phyloP scores from a whole-genome alignment of 2,888 invertebrate genomes.

The Ariolimax columbianus region DNA sequence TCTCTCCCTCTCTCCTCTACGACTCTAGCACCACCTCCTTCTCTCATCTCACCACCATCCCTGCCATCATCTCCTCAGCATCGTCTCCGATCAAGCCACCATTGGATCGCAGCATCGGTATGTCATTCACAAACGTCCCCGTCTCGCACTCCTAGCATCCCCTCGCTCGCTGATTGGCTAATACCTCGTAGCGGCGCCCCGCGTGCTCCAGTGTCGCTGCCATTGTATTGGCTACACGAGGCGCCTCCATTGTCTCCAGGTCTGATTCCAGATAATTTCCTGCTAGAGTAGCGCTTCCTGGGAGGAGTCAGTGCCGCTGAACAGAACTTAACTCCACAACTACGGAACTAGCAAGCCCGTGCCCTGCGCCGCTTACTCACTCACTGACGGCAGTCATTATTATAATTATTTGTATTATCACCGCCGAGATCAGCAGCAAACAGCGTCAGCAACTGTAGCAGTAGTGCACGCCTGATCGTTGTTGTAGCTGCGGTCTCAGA shows the following conservation, averaged over 20 bases:
- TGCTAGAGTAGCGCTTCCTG: constrained; percentile 31
- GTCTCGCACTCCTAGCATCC: constrained; percentile 35
- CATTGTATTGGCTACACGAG: constrained; percentile 44
- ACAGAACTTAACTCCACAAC: constrained; percentile 12
- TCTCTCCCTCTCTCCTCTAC: neutral
- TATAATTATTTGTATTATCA: constrained; percentile 30
- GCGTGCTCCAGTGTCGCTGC: constrained; percentile 39
- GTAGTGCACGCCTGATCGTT: neutral
- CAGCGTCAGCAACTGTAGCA: constrained; percentile 4
- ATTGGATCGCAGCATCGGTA: constrained; percentile 24
- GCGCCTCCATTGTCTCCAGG: constrained; percentile 39
- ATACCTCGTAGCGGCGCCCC: constrained; percentile 36
- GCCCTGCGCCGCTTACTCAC: constrained; percentile 5
- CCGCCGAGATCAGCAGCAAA: neutral
- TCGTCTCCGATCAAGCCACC: constrained; percentile 15
- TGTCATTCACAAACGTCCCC: constrained; percentile 44
- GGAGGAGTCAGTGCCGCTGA: constrained; percentile 37
- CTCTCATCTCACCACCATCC: constrained; percentile 24
- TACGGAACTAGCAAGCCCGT: neutral
- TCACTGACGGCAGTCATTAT: constrained; percentile 1
- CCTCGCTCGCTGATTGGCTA: constrained; percentile 37
- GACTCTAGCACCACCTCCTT: constrained; percentile 19
- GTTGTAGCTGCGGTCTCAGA: neutral
- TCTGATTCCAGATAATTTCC: constrained; percentile 36
- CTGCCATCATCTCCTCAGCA: constrained; percentile 9